Evolutionary conservation across 2,888 invertebrate genomes (phyloP), one percentile per base, ranked within the genome.

Genomic region (Ectemnius cavifrons): DNA sequence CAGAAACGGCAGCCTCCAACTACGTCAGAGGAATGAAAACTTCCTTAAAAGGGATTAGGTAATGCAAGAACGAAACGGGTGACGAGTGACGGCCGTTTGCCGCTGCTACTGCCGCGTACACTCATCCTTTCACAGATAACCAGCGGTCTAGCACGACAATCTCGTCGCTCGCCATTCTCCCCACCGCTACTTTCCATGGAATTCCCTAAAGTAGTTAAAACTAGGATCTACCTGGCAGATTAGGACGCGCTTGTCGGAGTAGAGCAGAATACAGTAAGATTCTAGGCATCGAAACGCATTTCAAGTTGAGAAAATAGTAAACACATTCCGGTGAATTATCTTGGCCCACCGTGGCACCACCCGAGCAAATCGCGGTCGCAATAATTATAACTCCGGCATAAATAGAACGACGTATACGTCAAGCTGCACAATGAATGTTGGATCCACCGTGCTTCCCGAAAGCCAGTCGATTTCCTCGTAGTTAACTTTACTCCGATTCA

Each of bases 1-100:
- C 37, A 23, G n/a, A 47, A n/a, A 2, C 23, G 73, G 45, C 79
- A 46, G 23, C 72, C 62, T 73, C 72, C 37, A 37, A 62, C 67
- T 52, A 67, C 59, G 73, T 28, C 65, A 61, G 65, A 63, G 46
- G 46, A 6, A 20, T 23, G 37, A 46, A 60, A 45, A 77, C 57
- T 75, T 82, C 82, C 78, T 77, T 85, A 83, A 81, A 84, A 80
- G 83, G 37, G 82, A 75, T 77, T 75, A 75, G 72, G 70, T 68
- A 75, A 75, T 57, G 71, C 56, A 74, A 45, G 58, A n/a, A 4
- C 14, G 8, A 11, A 37, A 11, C 37, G 37, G 37, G 11, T 11
- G 23, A 23, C 23, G 23, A 23, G 23, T 23, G 23, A 23, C 23
- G 23, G 23, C 23, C 23, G 23, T 3, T 23, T 23, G 23, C 23